Evolutionary conservation across 2,113 vertebrate genomes (phyloP), one percentile per base, ranked within the genome.

Genomic region (Xyliphius kryptos): DNA sequence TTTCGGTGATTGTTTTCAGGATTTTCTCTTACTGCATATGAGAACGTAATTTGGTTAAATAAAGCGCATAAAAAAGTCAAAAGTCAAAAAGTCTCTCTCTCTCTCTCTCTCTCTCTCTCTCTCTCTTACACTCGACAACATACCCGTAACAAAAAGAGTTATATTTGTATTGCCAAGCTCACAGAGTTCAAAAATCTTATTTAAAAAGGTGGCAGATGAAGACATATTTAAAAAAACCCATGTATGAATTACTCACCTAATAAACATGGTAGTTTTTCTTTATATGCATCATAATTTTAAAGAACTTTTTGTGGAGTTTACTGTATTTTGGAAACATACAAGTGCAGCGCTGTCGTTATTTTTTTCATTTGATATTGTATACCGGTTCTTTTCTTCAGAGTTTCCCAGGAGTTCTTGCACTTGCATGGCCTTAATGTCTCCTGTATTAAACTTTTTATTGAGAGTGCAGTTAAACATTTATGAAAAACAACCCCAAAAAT

Each of bases 171-270:
- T 32, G 26, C 4, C 91, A 1, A 83, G 80, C 12, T 72, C 95
- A 65, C 92, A 97, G 73, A 95, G 95, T 81, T 96, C 92, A 74
- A 90, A 88, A 3, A 32, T 32, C 69, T 79, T 92, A 48, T 87
- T 80, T 0, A 85, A 89, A 0, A 89, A 92, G 0, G 79, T 81
- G 0, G 82, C 90, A 5, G 69, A 72, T 0, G 83, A 76, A 15
- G 83, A 87, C 11, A 61, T 9, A 44, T 74, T 20, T 82, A 76
- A 49, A 14, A 92, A 89, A 32, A 32, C 4, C 7, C 4, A 5
- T 5, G 26, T 32, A 32, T 32, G 26, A 32, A 6, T 3, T 32
- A 32, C 26, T 32, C 7, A 5, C 26, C 26, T 32, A 32, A 32
- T 32, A 32, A 32, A 32, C 26, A 32, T 32, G 26, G 26, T 32